These are phyloP conservation scores for Aphis craccivora DNA, from an alignment of 1,140 invertebrate genomes.

Conservation along the genomic window DNA sequence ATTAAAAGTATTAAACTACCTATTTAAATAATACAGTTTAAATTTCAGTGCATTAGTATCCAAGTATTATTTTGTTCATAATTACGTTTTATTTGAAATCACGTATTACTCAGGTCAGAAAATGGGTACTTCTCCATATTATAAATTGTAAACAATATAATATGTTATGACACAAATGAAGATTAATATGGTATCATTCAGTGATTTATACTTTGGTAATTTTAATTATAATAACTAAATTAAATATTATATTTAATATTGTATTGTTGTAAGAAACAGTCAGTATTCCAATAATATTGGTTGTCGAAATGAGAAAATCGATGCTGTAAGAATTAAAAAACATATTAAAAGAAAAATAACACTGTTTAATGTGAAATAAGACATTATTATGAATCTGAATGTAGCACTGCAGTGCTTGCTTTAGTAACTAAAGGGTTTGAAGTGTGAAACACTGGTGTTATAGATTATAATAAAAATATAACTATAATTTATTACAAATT, in stretches of 20 bases:
- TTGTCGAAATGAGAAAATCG: too few species aligned
- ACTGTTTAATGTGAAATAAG: too few species aligned
- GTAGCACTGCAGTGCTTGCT: too few species aligned
- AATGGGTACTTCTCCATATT: neutral
- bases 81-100: neutral
- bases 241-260: neutral
- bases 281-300: neutral
- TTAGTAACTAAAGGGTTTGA: neutral
- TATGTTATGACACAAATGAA: neutral
- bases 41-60: neutral
- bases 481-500: too few species aligned
- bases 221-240: neutral
- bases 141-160: neutral
- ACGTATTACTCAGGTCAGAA: neutral
- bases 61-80: neutral
- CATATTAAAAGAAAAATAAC: too few species aligned
- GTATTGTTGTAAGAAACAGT: neutral
- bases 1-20: neutral
- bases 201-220: too few species aligned
- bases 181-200: neutral
- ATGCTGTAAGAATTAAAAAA: too few species aligned
- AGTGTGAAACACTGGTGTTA: too few species aligned
- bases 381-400: neutral
- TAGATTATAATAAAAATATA: too few species aligned
- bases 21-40: neutral